Percentiles rank a stretch among this genome's conserved stretches.
Conservation (phyloP, 2,113 vertebrate genomes). For the Saguinus midas region DNA sequence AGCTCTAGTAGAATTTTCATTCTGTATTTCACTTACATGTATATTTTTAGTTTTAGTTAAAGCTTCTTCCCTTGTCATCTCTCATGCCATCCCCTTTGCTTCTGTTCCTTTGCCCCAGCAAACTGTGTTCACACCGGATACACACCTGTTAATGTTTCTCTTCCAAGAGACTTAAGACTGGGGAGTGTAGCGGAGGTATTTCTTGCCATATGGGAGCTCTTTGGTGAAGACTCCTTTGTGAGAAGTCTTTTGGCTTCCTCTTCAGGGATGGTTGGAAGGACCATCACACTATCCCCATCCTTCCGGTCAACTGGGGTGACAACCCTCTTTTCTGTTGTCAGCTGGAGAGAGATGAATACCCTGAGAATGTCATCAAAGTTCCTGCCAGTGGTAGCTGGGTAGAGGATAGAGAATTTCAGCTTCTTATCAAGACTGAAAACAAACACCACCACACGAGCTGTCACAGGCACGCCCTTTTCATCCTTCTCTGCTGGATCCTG, state of each 20-base stretch:
- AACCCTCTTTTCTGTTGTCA: conserved; percentile 93
- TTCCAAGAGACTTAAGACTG: conserved; percentile 81
- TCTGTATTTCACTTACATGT: neutral
- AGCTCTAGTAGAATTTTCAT: neutral
- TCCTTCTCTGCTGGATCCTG: conserved; percentile 95
- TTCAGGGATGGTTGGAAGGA: conserved; percentile 91
- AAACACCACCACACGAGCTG: conserved; percentile 97
- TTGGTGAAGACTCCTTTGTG: conserved; percentile 92
- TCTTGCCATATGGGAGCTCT: conserved; percentile 94
- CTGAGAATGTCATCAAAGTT: conserved; percentile 97
- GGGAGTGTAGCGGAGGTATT: conserved; percentile 94
- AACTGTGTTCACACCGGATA: neutral
- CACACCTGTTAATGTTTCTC: neutral
- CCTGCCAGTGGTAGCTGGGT: conserved; percentile 96
- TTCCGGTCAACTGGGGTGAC: conserved; percentile 98
- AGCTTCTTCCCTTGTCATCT: neutral
- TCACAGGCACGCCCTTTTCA: conserved; percentile 92
- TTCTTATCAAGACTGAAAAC: conserved; percentile 96
- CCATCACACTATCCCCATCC: conserved; percentile 94
- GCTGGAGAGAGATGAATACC: conserved; percentile 94
- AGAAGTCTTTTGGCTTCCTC: conserved; percentile 91
- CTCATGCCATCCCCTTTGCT: neutral
- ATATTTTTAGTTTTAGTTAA: neutral
- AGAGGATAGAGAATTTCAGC: conserved; percentile 97
- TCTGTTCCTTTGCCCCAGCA: neutral